Percentiles rank a stretch among this genome's conserved stretches.
These are phyloP conservation scores for Trichonephila clavata DNA, from an alignment of 1,140 invertebrate species.

Conservation along the genomic window DNA sequence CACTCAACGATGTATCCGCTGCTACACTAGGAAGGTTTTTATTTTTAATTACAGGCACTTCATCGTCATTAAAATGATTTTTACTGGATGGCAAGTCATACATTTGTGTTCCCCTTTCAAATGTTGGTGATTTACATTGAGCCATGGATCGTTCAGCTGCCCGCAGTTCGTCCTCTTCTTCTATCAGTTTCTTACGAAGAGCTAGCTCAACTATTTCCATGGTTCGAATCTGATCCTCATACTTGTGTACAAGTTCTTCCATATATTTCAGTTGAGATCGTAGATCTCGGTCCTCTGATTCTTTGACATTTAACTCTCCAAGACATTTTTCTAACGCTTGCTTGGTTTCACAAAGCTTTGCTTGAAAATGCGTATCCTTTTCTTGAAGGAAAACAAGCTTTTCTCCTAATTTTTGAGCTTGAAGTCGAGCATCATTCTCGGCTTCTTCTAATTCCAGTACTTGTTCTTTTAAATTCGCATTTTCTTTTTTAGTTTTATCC, in stretches of 20 bases:
- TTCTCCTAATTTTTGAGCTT: constrained; percentile 74
- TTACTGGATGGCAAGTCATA: constrained; percentile 33
- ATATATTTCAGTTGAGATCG: constrained; percentile 79
- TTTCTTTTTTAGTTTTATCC: constrained; percentile 66
- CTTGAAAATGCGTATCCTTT: constrained; percentile 75
- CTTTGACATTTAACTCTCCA: constrained; percentile 83
- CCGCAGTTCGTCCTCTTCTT: constrained; percentile 48
- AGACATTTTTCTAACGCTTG: constrained; percentile 58
- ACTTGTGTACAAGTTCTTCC: constrained; percentile 80
- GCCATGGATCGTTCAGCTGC: not conserved
- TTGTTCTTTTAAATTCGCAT: constrained; percentile 74
- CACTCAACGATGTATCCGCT: not conserved
- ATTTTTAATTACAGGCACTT: not conserved
- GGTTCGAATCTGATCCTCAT: constrained; percentile 84
- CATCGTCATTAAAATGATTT: not conserved
- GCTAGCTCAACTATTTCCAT: constrained; percentile 84
- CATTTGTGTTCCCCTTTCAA: constrained; percentile 67
- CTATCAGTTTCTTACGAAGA: constrained; percentile 79
- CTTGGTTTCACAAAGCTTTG: constrained; percentile 63
- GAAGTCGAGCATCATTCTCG: constrained; percentile 77
- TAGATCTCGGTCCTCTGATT: constrained; percentile 84
- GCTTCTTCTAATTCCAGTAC: constrained; percentile 78
- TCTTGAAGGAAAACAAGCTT: constrained; percentile 73
- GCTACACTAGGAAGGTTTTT: not conserved
- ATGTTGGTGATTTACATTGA: not conserved